Evolutionary conservation across 2,113 vertebrate species (phyloP), one percentile per base, ranked within the genome.

Genomic region (Ceyx melanurus): DNA sequence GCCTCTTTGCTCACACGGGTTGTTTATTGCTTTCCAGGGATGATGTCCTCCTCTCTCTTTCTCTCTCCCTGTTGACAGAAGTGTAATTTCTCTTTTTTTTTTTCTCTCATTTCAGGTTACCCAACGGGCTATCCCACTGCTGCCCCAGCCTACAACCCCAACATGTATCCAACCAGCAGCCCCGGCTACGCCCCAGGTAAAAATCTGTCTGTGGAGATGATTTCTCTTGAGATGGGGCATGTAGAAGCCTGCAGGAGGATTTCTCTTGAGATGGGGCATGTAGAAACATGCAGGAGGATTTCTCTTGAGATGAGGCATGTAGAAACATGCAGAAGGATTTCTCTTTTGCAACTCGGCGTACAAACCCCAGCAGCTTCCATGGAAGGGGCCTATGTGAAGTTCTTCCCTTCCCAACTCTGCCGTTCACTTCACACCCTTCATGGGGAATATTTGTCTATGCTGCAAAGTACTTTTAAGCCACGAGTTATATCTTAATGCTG

Each of bases 131-230:
- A 99, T 89, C 99, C 99, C 17, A 98, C 99, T 10, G 98, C 99
- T 17, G 99, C 99, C 61, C 99, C 99, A 85, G 97, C 99, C 95
- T 99, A 99, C 97, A 99, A 99, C 76, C 98, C 99, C 88, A 99
- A 99, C 96, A 98, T 99, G 94, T 99, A 99, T 92, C 98, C 99
- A 88, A 98, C 99, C 94, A 98, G 98, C 94, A 99, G 98, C 97
- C 99, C 99, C 7, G 99, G 99, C 96, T 99, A 99, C 29, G 99
- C 99, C 97, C 99, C 98, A 98, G 98, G 98, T 99, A 97, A 98
- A 82, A 25, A 21, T 13, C 54, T 50, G 3, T 9, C 5, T 16
- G 1, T 21, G 37, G 75, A 64, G 22, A 17, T 1, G 2, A 35
- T 37, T 80, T 48, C 4, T 15, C 35, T 71, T 40, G 2, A 57